A percentile compares a stretch with the other conserved stretches of the same genome.
phyloP scores from a whole-genome alignment of 2,888 invertebrate species.

The Pristionchus arcanus region DNA sequence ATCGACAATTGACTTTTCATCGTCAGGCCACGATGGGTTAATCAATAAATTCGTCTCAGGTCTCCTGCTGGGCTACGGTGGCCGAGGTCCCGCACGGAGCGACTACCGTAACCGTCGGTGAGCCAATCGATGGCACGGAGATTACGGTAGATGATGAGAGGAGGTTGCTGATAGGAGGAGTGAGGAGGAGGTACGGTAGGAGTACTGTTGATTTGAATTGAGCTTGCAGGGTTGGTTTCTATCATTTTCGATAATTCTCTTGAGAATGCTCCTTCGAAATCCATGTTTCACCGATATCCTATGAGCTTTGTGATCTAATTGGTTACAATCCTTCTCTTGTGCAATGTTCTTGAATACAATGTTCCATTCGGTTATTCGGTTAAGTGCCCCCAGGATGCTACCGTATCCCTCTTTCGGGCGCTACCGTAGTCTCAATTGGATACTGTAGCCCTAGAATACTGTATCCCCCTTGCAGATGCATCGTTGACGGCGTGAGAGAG shows the following conservation, averaged over 20 bases:
- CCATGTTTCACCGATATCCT: no score
- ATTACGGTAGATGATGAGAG: constrained; percentile 26
- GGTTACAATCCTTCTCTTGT: no score
- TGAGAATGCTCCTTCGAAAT: no score
- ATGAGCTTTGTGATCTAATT: no score
- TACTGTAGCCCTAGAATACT: not conserved
- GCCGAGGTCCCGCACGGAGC: not conserved
- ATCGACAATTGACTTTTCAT: not conserved
- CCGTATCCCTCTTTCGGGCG: no score
- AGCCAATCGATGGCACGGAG: constrained; percentile 48
- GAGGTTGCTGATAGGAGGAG: constrained; percentile 52
- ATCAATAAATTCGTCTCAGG: not conserved
- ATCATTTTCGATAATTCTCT: no score
- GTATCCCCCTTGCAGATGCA: not conserved
- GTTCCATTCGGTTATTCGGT: no score
- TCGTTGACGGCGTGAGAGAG: constrained; percentile 20
- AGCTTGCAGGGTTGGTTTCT: no score
- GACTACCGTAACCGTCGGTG: constrained; percentile 45
- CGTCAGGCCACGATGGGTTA: no score
- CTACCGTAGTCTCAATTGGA: not conserved
- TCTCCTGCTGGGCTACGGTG: constrained; percentile 54
- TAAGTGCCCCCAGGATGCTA: no score
- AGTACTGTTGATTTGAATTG: not conserved
- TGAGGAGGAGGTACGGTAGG: constrained; percentile 40
- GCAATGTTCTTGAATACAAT: no score